Evolutionary conservation across 2,888 invertebrate species (phyloP), one percentile per base, ranked within the genome.

Genomic region (Halictus quadricinctus): DNA sequence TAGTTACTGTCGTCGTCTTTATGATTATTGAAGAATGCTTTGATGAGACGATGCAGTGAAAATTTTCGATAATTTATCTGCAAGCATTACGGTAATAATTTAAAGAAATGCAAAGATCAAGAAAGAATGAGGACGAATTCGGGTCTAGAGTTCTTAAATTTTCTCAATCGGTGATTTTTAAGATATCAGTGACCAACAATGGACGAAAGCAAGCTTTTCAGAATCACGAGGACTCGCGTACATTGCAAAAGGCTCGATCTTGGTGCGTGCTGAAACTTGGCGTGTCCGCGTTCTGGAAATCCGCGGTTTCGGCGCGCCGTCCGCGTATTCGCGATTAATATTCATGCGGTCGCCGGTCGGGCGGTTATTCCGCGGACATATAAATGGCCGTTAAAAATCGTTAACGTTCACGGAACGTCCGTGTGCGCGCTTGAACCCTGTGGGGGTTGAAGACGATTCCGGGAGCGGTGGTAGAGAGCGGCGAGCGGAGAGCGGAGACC

Each of bases 311-410:
- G 29, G 25, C 64, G 64, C 64, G 72, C 76, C 64, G 78, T 81
- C 78, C 66, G 43, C 64, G 58, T 54, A 50, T 79, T 74, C 79
- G 72, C 54, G 79, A 78, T 86, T 86, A 86, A 82, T 86, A 86
- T 86, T 86, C 86, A 86, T 69, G 81, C 25, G 46, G 25, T 15
- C 85, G 60, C 29, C 43, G 75, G 72, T 72, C 54, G 41, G 13
- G 64, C 6, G 58, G 66, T 64, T 76, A 80, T 80, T 80, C 75
- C 77, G 76, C 18, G 82, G 60, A 86, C 86, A 78, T 87, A 87
- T 83, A 80, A 83, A 87, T 78, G 86, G 77, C 74, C 86, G 86
- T 80, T 86, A 84, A 83, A 83, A 83, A 83, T 86, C 78, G 72
- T 76, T 83, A 80, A 83, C 83, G 78, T 83, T 25, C 75, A 72